Evolutionary conservation across 2,797 vertebrate species (phyloP), one percentile per base, ranked within the genome.

Genomic region (Trachurus trachurus): DNA sequence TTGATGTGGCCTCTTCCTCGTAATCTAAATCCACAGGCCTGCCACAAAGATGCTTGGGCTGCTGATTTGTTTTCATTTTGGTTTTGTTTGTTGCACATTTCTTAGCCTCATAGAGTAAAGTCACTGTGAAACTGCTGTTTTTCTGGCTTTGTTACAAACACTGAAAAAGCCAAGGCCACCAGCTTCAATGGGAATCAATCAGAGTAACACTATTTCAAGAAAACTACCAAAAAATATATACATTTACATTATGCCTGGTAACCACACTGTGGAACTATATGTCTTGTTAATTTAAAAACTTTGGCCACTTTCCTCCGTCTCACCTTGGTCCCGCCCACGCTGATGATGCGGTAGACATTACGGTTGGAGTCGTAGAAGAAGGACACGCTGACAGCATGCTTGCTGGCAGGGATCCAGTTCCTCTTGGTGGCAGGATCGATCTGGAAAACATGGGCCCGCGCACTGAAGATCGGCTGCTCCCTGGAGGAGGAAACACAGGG

Each of bases 401-500:
- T 99, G 94, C 98, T 98, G 65, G 97, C 97, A 0, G 98, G 98
- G 88, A 99, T 97, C 98, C 98, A 99, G 95, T 98, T 99, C 69
- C 98, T 93, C 75, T 99, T 99, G 87, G 98, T 98, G 79, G 95
- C 85, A 0, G 98, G 98, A 87, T 99, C 98, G 0, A 99, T 99
- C 94, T 99, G 98, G 95, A 99, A 99, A 44, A 99, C 98, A 26
- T 99, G 98, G 1, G 98, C 98, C 86, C 98, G 93, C 26, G 97
- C 95, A 89, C 97, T 99, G 95, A 98, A 99, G 90, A 99, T 97
- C 0, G 98, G 98, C 93, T 99, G 98, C 93, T 99, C 98, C 96
- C 98, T 99, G 76, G 3, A 69, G 61, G 40, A 67, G 15, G 31
- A 76, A 65, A 66, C 47, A 88, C 22, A 85, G 19, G 12, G 19